Evolutionary conservation across 1,140 invertebrate species (phyloP), one percentile per base, ranked within the genome.

Genomic region (Ostrea denselamellosa): DNA sequence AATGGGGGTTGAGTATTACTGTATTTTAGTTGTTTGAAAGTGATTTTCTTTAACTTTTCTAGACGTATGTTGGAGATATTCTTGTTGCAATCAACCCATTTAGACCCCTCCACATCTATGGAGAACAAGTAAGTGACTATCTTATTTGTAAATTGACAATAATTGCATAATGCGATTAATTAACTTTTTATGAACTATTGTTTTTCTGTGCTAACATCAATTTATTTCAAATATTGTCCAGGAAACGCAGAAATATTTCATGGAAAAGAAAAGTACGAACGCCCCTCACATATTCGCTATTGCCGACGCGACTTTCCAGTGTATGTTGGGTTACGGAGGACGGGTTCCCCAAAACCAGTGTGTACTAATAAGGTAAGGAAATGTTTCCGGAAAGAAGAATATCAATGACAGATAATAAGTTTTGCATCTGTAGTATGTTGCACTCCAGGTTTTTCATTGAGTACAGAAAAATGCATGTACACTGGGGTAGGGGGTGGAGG

Each of bases 241-340:
- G 91, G 87, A 88, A 71, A 87, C 88, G 68, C 71, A 89, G 12
- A 89, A 85, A 86, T 94, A 93, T 86, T 89, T 90, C 25, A 86
- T 91, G 81, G 89, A 92, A 58, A 93, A 91, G 88, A 93, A 92
- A 77, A 91, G 90, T 65, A 54, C 89, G 0, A 97, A 97, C 92
- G 96, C 97, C 0, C 97, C 97, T 0, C 97, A 98, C 91, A 97
- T 98, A 88, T 98, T 97, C 93, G 97, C 97, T 0, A 96, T 98
- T n/a, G 97, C 97, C 0, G 97, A 98, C 84, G 86, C 91, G 51
- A 92, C 97, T 0, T 97, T 98, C 93, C 97, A 98, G 93, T 96
- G 97, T 9, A 95, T 98, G 88, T 94, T 99, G 95, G 98, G 98
- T 95, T 98, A 97, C 97, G 96, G 91, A 17, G 92, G 92, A 17